These are phyloP conservation scores for Nothoprocta pentlandii DNA, from an alignment of 2,113 vertebrate species.

Conservation along the genomic window DNA sequence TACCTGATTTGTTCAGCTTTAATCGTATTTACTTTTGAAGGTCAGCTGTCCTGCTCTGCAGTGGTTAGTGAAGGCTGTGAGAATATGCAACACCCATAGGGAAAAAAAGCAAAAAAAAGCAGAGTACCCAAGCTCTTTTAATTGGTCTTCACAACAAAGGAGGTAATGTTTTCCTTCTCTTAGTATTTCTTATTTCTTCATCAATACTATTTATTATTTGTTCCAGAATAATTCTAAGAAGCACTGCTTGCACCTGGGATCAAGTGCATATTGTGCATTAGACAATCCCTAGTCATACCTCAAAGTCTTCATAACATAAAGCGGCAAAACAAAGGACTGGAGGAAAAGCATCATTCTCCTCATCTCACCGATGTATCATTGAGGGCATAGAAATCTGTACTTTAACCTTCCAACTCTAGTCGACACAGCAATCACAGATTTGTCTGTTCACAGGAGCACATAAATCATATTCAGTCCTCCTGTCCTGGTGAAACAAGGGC, in stretches of 20 bases:
- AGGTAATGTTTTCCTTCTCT: background rate
- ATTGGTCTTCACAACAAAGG: conserved; percentile 9
- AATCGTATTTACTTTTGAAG: conserved; percentile 82
- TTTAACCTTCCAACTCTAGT: background rate
- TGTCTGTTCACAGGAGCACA: background rate
- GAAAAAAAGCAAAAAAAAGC: background rate
- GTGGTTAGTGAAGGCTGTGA: conserved; percentile 55
- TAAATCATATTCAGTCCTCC: background rate
- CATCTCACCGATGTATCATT: background rate
- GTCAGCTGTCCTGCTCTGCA: conserved; percentile 78
- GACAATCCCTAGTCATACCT: background rate
- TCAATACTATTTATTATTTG: background rate
- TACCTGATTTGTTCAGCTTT: conserved; percentile 85
- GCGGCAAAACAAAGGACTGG: background rate
- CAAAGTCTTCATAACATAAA: background rate
- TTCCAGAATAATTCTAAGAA: background rate
- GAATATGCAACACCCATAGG: conserved; percentile 50
- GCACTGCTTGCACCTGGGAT: background rate
- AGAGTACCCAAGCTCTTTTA: conserved; percentile 1
- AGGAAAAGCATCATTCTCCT: background rate
- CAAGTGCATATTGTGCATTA: background rate
- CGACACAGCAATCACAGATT: background rate
- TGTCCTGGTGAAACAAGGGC: background rate
- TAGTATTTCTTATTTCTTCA: background rate
- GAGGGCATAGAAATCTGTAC: background rate